Evolutionary conservation across 2,888 invertebrate species (phyloP).

Genomic region (Cephus pulcher): DNA sequence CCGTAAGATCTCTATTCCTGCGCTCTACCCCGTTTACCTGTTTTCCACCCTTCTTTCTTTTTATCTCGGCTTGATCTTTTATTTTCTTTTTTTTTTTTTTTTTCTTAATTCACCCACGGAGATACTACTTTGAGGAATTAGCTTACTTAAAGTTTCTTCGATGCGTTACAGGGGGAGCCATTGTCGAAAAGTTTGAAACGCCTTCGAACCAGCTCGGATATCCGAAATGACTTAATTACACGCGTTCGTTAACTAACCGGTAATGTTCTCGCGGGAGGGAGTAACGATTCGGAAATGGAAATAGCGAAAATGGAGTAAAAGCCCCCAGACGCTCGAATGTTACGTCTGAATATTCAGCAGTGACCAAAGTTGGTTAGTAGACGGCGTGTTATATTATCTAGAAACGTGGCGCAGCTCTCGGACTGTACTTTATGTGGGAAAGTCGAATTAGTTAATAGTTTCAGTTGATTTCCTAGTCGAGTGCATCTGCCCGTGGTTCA

Average conservation of each 20-base stretch:
- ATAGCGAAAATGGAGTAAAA: slow-evolving; percentile 28
- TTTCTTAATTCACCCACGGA: not conserved
- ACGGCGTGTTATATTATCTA: slow-evolving; percentile 5
- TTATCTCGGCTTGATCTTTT: not conserved
- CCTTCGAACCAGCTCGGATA: not conserved
- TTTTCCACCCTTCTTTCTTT: not conserved
- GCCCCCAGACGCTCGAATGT: slow-evolving; percentile 18
- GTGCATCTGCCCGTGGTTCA: slow-evolving; percentile 7
- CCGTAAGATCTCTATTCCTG: not conserved
- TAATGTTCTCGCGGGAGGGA: not conserved
- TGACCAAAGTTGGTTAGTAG: slow-evolving; percentile 6
- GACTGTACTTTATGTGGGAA: slow-evolving; percentile 21
- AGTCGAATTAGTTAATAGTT: slow-evolving; percentile 42
- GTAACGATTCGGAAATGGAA: slow-evolving; percentile 27
- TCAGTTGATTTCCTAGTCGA: slow-evolving; percentile 26
- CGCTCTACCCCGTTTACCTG: not conserved
- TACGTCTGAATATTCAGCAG: slow-evolving; percentile 10
- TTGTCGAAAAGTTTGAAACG: not conserved
- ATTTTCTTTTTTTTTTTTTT: too few species aligned
- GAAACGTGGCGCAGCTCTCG: not conserved
- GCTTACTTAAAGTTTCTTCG: not conserved
- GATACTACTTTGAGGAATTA: not conserved
- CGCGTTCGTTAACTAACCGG: slow-evolving; percentile 26
- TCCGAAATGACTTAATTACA: slow-evolving; percentile 38
- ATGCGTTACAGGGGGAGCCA: not conserved